phyloP scores from a whole-genome alignment of 2,113 vertebrate species.

The Propithecus coquereli region DNA sequence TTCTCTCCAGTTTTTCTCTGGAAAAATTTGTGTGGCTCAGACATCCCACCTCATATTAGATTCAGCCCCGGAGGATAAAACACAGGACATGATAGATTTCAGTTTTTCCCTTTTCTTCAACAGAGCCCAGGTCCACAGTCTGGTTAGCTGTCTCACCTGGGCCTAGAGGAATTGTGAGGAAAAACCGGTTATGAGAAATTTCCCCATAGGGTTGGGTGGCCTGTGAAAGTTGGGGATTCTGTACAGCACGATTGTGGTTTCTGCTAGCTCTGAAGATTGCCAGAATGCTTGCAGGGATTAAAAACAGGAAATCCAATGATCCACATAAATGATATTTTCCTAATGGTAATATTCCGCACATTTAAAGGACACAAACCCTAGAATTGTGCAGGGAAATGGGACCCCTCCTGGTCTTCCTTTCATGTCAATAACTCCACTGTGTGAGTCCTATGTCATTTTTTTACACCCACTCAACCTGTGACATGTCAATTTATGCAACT shows the following conservation, averaged over 20 bases:
- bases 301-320: slow-evolving; percentile 72
- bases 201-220: slow-evolving; percentile 34
- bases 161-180: background rate
- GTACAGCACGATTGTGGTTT: slow-evolving; percentile 56
- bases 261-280: slow-evolving; percentile 53
- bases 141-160: background rate
- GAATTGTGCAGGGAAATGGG: background rate
- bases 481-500: slow-evolving; percentile 10
- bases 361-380: slow-evolving; percentile 38
- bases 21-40: slow-evolving; percentile 30
- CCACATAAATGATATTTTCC: slow-evolving; percentile 66
- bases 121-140: background rate
- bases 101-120: background rate
- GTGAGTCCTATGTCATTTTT: background rate
- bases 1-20: slow-evolving; percentile 43
- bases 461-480: slow-evolving; percentile 19
- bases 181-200: background rate
- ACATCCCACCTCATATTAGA: background rate
- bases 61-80: background rate
- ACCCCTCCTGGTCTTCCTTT: background rate
- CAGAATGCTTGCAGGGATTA: slow-evolving; percentile 66
- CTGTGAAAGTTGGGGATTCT: slow-evolving; percentile 4
- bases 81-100: background rate
- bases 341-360: slow-evolving; percentile 48
- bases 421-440: slow-evolving; percentile 33